These are phyloP conservation scores for Iselma pallidipennis DNA, from an alignment of 2,888 invertebrate genomes.

Conservation along the genomic window DNA sequence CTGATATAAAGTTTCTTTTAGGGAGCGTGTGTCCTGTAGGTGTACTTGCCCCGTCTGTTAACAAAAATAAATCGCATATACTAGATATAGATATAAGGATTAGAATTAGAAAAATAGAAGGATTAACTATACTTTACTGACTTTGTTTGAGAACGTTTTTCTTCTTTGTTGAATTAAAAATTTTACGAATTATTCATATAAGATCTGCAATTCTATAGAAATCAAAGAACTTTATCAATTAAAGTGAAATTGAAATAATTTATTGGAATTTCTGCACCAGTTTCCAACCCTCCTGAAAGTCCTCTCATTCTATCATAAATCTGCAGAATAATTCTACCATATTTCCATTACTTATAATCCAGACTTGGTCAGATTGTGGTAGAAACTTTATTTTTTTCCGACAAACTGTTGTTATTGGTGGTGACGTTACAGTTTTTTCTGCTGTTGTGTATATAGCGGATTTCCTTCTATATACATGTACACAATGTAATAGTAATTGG, in stretches of 20 bases:
- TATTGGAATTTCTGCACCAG: neutral
- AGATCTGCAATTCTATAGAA: neutral
- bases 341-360: neutral
- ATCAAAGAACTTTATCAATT: neutral
- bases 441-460: too few relatives aligned
- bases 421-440: neutral
- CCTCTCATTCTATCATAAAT: neutral
- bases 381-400: neutral
- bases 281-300: neutral
- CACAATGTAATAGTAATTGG: neutral
- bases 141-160: neutral
- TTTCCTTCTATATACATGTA: too few relatives aligned
- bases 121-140: neutral
- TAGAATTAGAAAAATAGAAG: neutral
- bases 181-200: too few relatives aligned
- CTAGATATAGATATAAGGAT: neutral
- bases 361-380: neutral
- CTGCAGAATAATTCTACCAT: neutral
- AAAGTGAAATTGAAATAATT: neutral
- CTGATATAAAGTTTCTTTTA: neutral
- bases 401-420: neutral
- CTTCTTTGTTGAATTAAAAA: too few relatives aligned
- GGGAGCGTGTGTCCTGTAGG: too few relatives aligned
- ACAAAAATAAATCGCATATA: neutral
- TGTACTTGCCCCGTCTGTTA: neutral